phyloP scores from a whole-genome alignment of 2,888 invertebrate species.

The Cantharis rufa region DNA sequence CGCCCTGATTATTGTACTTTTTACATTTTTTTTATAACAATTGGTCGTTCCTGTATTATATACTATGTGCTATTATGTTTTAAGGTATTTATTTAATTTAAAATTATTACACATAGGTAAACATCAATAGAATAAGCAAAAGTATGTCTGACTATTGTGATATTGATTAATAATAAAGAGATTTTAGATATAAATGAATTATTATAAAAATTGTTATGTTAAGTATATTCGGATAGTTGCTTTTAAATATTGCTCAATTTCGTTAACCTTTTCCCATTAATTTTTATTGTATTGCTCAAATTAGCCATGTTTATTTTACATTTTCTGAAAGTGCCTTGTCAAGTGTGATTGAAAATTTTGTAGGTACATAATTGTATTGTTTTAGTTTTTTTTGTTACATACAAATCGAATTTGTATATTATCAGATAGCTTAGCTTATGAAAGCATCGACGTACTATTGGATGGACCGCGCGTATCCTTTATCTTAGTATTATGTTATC shows the following conservation, averaged over 20 bases:
- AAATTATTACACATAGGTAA: neutral
- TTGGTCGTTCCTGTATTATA: constrained; percentile 25
- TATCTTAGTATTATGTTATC: neutral
- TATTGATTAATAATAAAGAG: constrained; percentile 14
- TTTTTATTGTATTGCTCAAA: constrained; percentile 10
- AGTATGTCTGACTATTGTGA: constrained; percentile 20
- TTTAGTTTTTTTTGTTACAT: neutral
- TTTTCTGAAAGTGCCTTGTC: constrained; percentile 10
- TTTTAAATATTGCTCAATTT: constrained; percentile 1
- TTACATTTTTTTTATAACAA: neutral
- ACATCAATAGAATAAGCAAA: neutral
- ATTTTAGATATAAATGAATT: neutral
- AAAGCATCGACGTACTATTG: neutral
- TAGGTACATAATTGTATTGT: neutral
- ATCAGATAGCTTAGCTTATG: neutral
- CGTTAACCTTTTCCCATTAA: neutral
- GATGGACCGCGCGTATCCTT: neutral
- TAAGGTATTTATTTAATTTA: constrained; percentile 24
- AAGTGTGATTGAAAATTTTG: neutral
- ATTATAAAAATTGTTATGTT: neutral
- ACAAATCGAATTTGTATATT: neutral
- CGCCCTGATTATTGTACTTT: neutral
- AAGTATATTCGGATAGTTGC: neutral
- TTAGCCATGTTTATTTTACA: constrained; percentile 12
- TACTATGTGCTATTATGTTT: constrained; percentile 7